Evolutionary conservation across 2,888 invertebrate species (phyloP).

Genomic region (Lasius platythorax): DNA sequence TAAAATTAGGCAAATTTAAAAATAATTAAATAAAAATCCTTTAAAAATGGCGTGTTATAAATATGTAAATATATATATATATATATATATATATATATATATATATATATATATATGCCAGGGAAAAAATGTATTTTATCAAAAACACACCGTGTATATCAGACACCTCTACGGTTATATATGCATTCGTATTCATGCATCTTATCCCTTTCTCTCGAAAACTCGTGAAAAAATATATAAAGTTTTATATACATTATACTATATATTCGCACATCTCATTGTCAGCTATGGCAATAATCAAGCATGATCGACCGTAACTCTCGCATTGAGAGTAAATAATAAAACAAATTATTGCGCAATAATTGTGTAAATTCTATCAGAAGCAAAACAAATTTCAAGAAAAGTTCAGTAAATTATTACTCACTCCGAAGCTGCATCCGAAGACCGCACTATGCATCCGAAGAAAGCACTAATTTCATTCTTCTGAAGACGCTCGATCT

Average conservation of each 20-base stretch:
- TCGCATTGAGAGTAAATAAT: not conserved
- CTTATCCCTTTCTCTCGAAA: not conserved
- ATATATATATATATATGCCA: not conserved
- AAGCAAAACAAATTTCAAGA: not conserved
- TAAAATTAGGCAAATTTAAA: not conserved
- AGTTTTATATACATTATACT: constrained; percentile 9
- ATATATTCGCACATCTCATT: not conserved
- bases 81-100: not conserved
- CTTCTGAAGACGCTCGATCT: not conserved
- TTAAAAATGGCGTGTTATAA: too few relatives aligned
- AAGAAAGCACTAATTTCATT: not conserved
- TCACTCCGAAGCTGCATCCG: not conserved
- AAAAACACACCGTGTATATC: constrained; percentile 38
- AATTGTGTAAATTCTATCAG: not conserved
- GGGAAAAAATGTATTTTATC: not conserved
- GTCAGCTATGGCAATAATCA: not conserved
- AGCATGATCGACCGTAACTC: constrained; percentile 2
- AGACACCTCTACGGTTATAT: constrained; percentile 6
- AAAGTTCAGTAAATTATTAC: constrained; percentile 5
- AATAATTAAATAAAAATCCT: too few relatives aligned
- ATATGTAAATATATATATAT: too few relatives aligned
- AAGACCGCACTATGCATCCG: not conserved
- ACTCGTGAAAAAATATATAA: constrained; percentile 24
- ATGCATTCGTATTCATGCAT: constrained; percentile 21
- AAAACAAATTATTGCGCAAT: constrained; percentile 1